Evolutionary conservation across 92 coral and sea anemone genomes (phyloP).

Genomic region (Ricordea florida): DNA sequence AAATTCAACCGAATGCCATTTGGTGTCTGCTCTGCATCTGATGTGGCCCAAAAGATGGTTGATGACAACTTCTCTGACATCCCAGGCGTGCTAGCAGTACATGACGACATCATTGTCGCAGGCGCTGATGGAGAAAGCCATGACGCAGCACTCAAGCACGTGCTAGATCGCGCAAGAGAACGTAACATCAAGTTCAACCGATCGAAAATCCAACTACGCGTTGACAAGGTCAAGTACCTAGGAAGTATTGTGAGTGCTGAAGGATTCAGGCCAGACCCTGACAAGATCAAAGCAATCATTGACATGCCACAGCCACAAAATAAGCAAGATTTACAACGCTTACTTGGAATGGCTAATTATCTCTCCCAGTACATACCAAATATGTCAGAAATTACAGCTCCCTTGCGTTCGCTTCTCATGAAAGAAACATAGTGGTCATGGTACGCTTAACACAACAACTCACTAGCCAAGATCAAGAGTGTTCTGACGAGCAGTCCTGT

Average conservation of each 20-base stretch:
- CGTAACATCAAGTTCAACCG: conserved; percentile 21
- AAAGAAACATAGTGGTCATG: conserved; percentile 13
- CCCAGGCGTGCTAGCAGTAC: conserved; percentile 33
- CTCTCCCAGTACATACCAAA: conserved; percentile 16
- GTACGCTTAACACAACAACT: neutral
- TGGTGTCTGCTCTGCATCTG: conserved; percentile 35
- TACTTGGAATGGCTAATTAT: conserved; percentile 13
- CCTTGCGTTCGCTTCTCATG: neutral
- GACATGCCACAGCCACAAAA: neutral
- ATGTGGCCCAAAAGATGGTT: conserved; percentile 33
- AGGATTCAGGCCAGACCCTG: conserved; percentile 28
- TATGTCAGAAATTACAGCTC: conserved; percentile 5
- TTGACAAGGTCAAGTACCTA: conserved; percentile 45
- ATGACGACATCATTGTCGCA: conserved; percentile 35
- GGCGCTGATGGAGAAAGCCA: conserved; percentile 13
- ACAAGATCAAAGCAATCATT: conserved; percentile 7
- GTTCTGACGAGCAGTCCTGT: neutral
- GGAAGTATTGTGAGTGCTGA: conserved; percentile 33
- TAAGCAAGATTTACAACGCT: neutral
- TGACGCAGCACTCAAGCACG: conserved; percentile 11
- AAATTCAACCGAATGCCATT: too few relatives aligned
- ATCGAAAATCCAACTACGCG: conserved; percentile 10
- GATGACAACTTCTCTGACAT: conserved; percentile 29
- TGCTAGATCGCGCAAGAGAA: conserved; percentile 27
- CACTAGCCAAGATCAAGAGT: neutral